phyloP scores from a whole-genome alignment of 2,113 vertebrate species.

The Mobula hypostoma region DNA sequence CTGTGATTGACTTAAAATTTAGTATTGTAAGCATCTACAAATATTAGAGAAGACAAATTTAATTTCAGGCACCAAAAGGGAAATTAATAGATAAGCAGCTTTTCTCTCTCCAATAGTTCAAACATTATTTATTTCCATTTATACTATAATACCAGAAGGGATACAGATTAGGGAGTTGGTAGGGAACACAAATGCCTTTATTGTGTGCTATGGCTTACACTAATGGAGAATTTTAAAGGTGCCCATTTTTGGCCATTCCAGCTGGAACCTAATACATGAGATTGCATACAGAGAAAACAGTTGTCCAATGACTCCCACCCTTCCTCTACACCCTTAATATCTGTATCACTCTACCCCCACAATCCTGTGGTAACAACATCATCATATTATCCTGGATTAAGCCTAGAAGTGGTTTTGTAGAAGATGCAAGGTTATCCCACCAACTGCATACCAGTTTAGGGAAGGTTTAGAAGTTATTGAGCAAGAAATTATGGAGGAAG shows the following conservation, averaged over 20 bases:
- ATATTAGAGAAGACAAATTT: slow-evolving; percentile 29
- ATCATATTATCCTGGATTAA: not conserved
- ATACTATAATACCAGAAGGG: not conserved
- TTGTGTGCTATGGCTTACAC: not conserved
- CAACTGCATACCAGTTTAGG: not conserved
- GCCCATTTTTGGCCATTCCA: not conserved
- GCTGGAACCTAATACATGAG: not conserved
- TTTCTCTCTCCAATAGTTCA: not conserved
- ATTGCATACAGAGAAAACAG: too few species aligned
- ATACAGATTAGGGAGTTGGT: not conserved
- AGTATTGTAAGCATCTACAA: not conserved
- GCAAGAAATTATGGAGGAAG: not conserved
- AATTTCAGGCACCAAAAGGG: not conserved
- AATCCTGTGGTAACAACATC: not conserved
- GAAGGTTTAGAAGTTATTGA: too few species aligned
- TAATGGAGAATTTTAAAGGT: not conserved
- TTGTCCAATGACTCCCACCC: not conserved
- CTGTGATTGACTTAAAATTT: slow-evolving; percentile 4
- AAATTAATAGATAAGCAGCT: not conserved
- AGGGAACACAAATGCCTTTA: not conserved
- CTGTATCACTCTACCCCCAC: too few species aligned
- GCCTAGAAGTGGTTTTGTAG: not conserved
- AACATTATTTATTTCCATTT: not conserved
- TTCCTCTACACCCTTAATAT: not conserved
- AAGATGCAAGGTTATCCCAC: not conserved